Conservation (phyloP, 1,140 invertebrate species). For the Atta colombica region DNA sequence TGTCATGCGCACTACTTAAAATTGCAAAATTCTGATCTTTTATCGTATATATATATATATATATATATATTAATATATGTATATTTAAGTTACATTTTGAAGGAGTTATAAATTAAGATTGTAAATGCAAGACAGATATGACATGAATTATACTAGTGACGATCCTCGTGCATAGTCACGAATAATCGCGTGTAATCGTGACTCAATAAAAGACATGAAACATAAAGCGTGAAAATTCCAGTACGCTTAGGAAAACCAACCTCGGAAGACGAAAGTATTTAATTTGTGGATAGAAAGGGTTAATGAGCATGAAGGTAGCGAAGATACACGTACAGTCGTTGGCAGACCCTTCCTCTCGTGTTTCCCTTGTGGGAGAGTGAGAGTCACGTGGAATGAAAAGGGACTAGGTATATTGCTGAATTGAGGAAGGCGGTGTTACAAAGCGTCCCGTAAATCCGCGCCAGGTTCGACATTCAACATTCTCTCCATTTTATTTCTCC, state of each 20-base stretch:
- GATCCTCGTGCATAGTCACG: background rate
- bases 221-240: slow-evolving; percentile 26
- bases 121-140: background rate
- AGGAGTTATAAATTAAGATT: background rate
- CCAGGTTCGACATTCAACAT: slow-evolving; percentile 86
- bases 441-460: slow-evolving; percentile 86
- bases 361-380: slow-evolving; percentile 66
- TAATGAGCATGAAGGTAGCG: slow-evolving; percentile 70
- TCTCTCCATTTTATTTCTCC: slow-evolving; percentile 82
- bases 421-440: slow-evolving; percentile 87
- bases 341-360: slow-evolving; percentile 51
- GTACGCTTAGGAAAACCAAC: slow-evolving; percentile 27
- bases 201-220: background rate
- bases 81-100: no score
- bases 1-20: background rate
- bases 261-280: slow-evolving; percentile 70
- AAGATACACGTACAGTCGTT: slow-evolving; percentile 71
- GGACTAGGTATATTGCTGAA: slow-evolving; percentile 84
- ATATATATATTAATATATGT: no score
- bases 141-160: background rate
- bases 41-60: background rate
- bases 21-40: background rate
- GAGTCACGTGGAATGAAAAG: slow-evolving; percentile 56
- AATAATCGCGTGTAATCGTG: background rate
- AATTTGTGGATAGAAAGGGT: slow-evolving; percentile 64